Evolutionary conservation across 2,797 vertebrate species (phyloP).

Genomic region (Xenops minutus): DNA sequence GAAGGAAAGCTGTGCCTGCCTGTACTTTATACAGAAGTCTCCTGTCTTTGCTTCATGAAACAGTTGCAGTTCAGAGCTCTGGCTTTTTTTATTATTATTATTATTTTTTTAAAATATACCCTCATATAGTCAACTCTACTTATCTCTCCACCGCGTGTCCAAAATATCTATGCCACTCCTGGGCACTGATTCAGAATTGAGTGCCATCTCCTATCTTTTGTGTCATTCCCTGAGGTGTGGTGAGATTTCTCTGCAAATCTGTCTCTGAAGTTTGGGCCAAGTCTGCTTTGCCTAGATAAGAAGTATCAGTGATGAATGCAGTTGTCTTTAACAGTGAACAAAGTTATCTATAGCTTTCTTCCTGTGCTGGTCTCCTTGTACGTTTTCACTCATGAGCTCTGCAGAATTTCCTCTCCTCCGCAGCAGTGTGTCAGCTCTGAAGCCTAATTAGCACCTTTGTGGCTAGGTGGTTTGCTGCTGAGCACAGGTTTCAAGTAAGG

Average conservation of each 20-base stretch:
- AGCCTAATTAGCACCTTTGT: not conserved
- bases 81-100: not conserved
- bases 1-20: not conserved
- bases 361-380: not conserved
- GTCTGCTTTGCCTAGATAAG: not conserved
- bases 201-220: not conserved
- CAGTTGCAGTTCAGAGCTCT: not conserved
- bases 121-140: not conserved
- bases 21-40: not conserved
- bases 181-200: not conserved
- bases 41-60: not conserved
- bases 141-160: not conserved
- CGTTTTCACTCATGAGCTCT: not conserved
- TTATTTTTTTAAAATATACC: not conserved
- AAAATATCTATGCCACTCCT: not conserved
- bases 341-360: slow-evolving; percentile 14
- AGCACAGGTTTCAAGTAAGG: not conserved
- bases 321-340: not conserved
- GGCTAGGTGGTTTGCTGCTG: not conserved
- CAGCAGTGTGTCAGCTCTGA: not conserved
- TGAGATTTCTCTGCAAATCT: not conserved
- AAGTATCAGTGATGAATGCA: not conserved
- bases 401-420: not conserved
- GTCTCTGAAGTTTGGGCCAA: not conserved
- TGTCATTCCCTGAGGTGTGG: not conserved